phyloP scores from a whole-genome alignment of 2,113 vertebrate species.

The Rhabdomys dilectus region DNA sequence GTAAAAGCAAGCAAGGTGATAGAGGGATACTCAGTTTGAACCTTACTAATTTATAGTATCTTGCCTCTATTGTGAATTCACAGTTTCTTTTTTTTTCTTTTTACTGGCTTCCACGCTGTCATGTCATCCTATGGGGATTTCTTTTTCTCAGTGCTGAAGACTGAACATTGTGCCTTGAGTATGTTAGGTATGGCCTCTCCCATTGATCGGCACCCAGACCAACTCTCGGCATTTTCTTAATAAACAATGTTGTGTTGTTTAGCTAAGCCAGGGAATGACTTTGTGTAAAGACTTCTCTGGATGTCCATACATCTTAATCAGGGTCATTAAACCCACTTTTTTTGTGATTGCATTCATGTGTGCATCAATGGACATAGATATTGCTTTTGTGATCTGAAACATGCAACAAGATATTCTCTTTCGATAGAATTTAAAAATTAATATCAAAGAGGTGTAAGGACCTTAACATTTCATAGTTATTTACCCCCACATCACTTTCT shows the following conservation, averaged over 20 bases:
- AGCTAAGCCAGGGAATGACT: background rate
- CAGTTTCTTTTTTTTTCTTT: background rate
- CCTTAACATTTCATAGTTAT: background rate
- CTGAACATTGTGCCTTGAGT: background rate
- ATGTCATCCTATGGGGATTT: background rate
- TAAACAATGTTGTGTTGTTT: background rate
- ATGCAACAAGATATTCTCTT: background rate
- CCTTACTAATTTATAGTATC: background rate
- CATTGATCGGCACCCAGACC: background rate
- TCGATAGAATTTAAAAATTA: conserved; percentile 3
- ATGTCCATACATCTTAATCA: background rate
- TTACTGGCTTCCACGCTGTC: background rate
- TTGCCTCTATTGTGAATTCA: background rate
- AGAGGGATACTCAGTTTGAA: background rate
- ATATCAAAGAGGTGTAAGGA: background rate
- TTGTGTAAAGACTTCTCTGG: background rate
- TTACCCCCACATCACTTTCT: background rate
- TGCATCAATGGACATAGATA: background rate
- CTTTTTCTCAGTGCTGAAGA: no score
- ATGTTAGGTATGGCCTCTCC: background rate
- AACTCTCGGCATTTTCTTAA: background rate
- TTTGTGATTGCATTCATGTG: background rate
- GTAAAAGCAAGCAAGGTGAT: background rate
- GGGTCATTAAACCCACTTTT: background rate
- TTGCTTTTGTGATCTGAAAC: background rate